A percentile compares a stretch with the other conserved stretches of the same genome.
These are phyloP conservation scores for Oriolus oriolus DNA, from an alignment of 2,113 vertebrate genomes.

Conservation along the genomic window DNA sequence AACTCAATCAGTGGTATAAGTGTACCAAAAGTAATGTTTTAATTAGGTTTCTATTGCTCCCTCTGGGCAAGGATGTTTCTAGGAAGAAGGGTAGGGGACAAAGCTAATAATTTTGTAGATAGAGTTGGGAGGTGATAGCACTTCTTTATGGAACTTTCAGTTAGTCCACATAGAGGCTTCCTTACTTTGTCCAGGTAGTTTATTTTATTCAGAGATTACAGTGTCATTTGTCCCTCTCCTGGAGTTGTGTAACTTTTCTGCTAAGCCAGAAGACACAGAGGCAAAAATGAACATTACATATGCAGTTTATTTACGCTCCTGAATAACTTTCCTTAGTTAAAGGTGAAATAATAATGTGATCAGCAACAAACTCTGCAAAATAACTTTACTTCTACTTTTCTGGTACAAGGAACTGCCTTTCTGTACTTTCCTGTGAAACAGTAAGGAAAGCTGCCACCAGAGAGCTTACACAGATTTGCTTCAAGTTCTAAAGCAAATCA, in stretches of 20 bases:
- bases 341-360: neutral
- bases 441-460: neutral
- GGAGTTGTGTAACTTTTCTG: neutral
- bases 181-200: neutral
- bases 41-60: neutral
- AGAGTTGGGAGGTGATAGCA: neutral
- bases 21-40: neutral
- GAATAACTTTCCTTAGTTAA: neutral
- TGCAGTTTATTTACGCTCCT: neutral
- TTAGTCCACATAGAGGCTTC: neutral
- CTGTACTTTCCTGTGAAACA: neutral
- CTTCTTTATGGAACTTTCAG: neutral
- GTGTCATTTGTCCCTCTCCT: neutral
- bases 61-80: neutral
- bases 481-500: neutral
- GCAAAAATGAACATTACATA: neutral
- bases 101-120: neutral
- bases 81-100: neutral
- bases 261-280: neutral
- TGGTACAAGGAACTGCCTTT: neutral
- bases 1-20: neutral
- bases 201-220: neutral
- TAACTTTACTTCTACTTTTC: neutral
- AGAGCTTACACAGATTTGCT: neutral
- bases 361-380: neutral